phyloP scores from a whole-genome alignment of 2,888 invertebrate genomes.

The Mantis religiosa region DNA sequence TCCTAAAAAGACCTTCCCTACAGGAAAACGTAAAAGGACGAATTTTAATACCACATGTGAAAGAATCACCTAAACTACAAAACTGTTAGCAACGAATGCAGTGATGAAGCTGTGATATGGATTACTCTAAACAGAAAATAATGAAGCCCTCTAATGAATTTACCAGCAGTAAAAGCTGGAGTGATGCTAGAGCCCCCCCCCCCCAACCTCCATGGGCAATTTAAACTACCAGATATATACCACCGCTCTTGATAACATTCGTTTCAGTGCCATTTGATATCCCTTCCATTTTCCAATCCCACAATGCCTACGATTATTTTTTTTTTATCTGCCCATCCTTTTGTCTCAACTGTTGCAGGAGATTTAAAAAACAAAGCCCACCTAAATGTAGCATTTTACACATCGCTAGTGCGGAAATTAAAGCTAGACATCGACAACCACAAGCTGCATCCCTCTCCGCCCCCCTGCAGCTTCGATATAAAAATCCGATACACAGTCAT shows the following conservation, averaged over 20 bases:
- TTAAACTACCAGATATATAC: neutral
- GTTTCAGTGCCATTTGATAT: neutral
- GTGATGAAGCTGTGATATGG: neutral
- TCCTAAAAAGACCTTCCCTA: no score
- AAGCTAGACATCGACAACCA: neutral
- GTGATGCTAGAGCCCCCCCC: neutral
- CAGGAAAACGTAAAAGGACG: no score
- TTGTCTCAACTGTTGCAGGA: neutral
- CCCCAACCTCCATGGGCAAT: neutral
- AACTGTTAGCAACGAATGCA: neutral
- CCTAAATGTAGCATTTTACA: neutral
- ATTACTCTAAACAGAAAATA: neutral
- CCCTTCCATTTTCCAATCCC: neutral
- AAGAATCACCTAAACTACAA: no score
- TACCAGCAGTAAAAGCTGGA: neutral
- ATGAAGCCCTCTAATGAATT: neutral
- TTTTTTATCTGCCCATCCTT: neutral
- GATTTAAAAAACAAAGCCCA: neutral
- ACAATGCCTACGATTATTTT: neutral
- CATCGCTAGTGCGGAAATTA: neutral
- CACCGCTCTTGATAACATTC: neutral
- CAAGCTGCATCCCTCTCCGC: neutral
- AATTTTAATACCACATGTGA: no score
- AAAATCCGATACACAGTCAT: neutral
- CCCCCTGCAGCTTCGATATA: neutral